Evolutionary conservation across 2,113 vertebrate genomes (phyloP).

Genomic region (Trachemys scripta): DNA sequence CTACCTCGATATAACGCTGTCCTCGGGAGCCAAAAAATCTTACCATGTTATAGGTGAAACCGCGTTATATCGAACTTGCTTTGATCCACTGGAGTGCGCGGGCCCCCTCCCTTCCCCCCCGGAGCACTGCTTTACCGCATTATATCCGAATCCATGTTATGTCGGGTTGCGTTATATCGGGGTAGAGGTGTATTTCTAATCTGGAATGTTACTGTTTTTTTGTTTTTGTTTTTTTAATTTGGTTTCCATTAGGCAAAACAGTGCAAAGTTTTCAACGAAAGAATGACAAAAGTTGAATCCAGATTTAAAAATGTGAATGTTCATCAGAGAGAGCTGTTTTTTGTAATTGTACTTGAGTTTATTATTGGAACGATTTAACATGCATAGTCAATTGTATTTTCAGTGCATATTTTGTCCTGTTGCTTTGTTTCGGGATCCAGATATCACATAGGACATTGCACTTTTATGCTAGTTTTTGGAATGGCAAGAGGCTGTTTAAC

Average conservation of each 20-base stretch:
- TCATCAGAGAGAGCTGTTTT: not conserved
- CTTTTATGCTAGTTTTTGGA: not conserved
- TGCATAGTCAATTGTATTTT: not conserved
- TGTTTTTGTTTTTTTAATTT: not conserved
- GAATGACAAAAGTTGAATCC: not conserved
- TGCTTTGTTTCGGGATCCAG: not conserved
- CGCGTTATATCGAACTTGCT: too few species aligned
- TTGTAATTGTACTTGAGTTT: not conserved
- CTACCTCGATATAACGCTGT: too few species aligned
- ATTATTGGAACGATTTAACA: not conserved
- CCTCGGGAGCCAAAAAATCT: too few species aligned
- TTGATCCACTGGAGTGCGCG: too few species aligned
- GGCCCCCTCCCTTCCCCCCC: too few species aligned
- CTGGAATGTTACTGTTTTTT: too few species aligned
- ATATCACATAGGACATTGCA: not conserved
- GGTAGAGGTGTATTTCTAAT: too few species aligned
- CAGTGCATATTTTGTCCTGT: not conserved
- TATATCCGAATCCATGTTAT: too few species aligned
- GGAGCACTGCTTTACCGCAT: too few species aligned
- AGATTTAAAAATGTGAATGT: not conserved
- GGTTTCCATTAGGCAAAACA: not conserved
- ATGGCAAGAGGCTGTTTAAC: not conserved
- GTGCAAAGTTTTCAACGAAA: not conserved
- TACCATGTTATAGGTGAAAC: too few species aligned
- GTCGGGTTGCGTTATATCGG: too few species aligned